Percentiles rank a stretch among this genome's conserved stretches.
phyloP scores from a whole-genome alignment of 2,797 vertebrate genomes.

The Tokudaia tokunoshimensis region DNA sequence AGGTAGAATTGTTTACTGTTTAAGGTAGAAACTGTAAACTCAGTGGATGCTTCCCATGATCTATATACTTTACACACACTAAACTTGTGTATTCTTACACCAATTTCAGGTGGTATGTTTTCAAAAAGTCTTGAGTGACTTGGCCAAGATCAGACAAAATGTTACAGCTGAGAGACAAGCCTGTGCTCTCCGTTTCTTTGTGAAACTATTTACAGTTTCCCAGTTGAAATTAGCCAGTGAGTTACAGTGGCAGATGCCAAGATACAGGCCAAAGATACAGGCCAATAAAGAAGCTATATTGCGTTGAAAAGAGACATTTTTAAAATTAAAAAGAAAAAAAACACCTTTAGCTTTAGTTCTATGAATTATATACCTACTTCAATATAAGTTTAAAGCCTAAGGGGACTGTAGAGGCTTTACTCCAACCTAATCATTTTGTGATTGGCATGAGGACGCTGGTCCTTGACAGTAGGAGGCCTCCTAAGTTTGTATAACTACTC shows the following conservation, averaged over 20 bases:
- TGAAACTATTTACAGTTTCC: constrained; percentile 26
- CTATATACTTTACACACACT: not conserved
- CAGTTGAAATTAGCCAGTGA: not conserved
- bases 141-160: not conserved
- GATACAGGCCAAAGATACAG: not conserved
- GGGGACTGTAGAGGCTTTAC: not conserved
- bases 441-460: not conserved
- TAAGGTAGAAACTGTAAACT: not conserved
- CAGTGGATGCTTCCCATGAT: not conserved
- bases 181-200: not conserved
- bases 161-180: not conserved
- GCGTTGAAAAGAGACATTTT: constrained; percentile 13
- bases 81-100: not conserved
- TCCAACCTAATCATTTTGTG: not conserved
- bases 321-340: not conserved
- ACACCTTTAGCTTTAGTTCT: constrained; percentile 19
- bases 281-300: not conserved
- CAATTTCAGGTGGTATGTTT: not conserved
- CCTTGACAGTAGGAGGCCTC: not conserved
- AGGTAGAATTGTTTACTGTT: not conserved
- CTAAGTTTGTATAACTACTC: not conserved
- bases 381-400: constrained; percentile 43
- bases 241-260: constrained; percentile 28
- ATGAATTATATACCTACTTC: not conserved
- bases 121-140: not conserved